phyloP scores from a whole-genome alignment of 2,797 vertebrate genomes.

The Falco naumanni region DNA sequence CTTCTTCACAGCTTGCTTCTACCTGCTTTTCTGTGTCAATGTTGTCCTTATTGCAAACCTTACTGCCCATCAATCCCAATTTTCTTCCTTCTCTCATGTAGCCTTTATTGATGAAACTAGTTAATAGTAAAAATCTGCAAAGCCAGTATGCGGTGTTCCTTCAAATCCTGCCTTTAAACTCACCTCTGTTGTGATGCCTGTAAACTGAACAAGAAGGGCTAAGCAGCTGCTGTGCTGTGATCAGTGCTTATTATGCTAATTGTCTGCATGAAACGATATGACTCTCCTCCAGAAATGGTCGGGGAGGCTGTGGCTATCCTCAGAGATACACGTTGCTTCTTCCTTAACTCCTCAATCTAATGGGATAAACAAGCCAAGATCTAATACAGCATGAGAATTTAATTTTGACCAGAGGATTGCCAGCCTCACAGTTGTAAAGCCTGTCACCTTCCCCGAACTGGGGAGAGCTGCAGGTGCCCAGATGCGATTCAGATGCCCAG shows the following conservation, averaged over 20 bases:
- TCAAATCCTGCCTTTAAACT: background rate
- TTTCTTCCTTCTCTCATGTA: background rate
- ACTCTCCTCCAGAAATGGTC: background rate
- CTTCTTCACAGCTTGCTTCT: background rate
- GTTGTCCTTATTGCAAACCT: background rate
- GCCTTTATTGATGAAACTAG: background rate
- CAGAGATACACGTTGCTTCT: background rate
- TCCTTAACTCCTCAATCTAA: background rate
- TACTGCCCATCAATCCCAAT: background rate
- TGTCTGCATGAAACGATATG: background rate
- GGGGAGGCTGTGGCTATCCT: background rate
- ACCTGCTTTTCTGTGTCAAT: background rate
- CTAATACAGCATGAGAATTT: background rate
- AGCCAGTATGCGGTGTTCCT: background rate
- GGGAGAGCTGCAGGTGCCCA: background rate
- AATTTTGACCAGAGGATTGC: background rate
- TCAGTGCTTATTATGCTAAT: background rate
- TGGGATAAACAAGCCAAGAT: background rate
- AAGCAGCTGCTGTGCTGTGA: background rate
- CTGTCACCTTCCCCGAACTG: background rate
- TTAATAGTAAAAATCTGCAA: background rate
- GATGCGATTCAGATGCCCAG: background rate
- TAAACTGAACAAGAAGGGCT: background rate
- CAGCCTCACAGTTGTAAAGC: background rate
- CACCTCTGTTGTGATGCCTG: background rate